Evolutionary conservation across 2,797 vertebrate genomes (phyloP).

Genomic region (Halcyon smyrnensis): DNA sequence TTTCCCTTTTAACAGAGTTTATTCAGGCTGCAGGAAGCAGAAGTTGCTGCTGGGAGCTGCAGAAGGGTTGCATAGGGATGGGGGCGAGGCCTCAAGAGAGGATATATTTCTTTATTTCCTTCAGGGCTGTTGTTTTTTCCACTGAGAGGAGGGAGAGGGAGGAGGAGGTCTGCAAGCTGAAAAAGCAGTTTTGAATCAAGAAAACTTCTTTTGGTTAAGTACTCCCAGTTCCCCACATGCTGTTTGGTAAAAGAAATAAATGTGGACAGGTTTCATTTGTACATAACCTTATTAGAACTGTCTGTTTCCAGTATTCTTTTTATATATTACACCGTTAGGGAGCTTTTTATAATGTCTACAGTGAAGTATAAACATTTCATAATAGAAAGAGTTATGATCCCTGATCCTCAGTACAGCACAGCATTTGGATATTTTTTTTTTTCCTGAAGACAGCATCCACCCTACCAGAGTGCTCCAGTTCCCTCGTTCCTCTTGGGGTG

Average conservation of each 20-base stretch:
- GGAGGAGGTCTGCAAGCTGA: slow-evolving; percentile 61
- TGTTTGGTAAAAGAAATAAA: slow-evolving; percentile 67
- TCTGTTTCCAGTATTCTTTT: slow-evolving; percentile 61
- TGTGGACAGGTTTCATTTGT: slow-evolving; percentile 69
- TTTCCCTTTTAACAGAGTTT: slow-evolving; percentile 53
- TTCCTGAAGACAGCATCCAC: background rate
- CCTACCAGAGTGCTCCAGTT: background rate
- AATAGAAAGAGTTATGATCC: slow-evolving; percentile 54
- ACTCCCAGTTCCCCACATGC: slow-evolving; percentile 65
- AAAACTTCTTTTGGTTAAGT: slow-evolving; percentile 65
- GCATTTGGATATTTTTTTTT: background rate
- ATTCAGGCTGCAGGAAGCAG: slow-evolving; percentile 67
- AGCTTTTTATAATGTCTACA: slow-evolving; percentile 60
- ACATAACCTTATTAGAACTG: slow-evolving; percentile 70
- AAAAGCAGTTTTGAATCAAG: slow-evolving; percentile 74
- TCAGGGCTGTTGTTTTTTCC: slow-evolving; percentile 73
- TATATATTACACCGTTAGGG: slow-evolving; percentile 66
- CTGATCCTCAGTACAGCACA: background rate
- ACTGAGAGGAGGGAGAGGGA: slow-evolving; percentile 62
- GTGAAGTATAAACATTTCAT: slow-evolving; percentile 61
- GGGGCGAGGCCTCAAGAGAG: slow-evolving; percentile 66
- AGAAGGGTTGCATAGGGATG: slow-evolving; percentile 42
- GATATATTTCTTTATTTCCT: slow-evolving; percentile 72
- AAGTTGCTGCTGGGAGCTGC: slow-evolving; percentile 58
- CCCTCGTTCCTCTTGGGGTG: background rate